Evolutionary conservation across 2,888 invertebrate genomes (phyloP).

Genomic region (Orthosia incerta): DNA sequence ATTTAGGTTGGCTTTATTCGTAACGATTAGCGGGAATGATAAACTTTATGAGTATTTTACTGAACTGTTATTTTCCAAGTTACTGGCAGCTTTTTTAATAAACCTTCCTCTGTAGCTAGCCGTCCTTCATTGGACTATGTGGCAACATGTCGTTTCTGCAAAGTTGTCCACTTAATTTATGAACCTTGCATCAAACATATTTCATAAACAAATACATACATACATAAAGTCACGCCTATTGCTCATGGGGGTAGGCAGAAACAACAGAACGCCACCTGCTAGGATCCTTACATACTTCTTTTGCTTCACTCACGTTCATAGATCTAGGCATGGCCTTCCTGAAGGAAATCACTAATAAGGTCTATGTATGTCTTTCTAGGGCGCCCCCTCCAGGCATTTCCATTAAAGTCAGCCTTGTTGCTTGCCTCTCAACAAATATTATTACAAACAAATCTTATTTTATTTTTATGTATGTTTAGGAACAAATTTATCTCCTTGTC

Average conservation of each 20-base stretch:
- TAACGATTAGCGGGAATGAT: neutral
- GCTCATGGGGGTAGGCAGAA: too few species aligned
- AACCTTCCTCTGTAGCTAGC: neutral
- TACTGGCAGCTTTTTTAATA: neutral
- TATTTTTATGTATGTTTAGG: constrained; percentile 49
- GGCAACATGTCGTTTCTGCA: neutral
- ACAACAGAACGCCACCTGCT: too few species aligned
- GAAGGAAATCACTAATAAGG: too few species aligned
- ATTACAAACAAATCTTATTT: constrained; percentile 6
- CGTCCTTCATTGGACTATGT: neutral
- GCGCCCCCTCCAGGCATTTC: too few species aligned
- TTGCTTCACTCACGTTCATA: too few species aligned
- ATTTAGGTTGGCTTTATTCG: constrained; percentile 19
- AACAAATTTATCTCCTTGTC: constrained; percentile 80
- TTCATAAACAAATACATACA: too few species aligned
- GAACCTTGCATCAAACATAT: neutral
- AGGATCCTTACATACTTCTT: too few species aligned
- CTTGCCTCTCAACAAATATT: too few species aligned
- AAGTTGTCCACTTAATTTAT: neutral
- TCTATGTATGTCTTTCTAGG: too few species aligned
- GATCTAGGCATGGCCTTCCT: too few species aligned
- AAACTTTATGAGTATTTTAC: neutral
- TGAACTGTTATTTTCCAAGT: neutral
- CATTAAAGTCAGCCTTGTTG: too few species aligned
- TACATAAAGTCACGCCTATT: too few species aligned